Base-by-base conservation (phyloP, 2,797 vertebrate genomes). In the Merluccius polli region DNA sequence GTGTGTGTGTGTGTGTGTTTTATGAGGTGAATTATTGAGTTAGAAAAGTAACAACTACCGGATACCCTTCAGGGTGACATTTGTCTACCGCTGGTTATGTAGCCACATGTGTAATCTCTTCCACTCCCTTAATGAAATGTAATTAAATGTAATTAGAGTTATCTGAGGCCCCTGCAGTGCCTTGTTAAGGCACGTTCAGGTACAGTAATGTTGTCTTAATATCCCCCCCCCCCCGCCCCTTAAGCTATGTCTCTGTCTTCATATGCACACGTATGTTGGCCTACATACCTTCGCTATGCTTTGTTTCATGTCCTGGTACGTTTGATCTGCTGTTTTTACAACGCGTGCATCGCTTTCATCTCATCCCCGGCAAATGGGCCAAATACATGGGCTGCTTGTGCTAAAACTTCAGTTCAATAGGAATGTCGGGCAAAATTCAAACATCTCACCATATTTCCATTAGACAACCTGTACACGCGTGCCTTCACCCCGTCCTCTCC, bases 251-350 rank as follows among this genome's bases (percentile, higher is more conserved):
- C 1, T 63, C 6, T 71, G 78, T 73, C 38, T 35, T 29, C n/a
- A 59, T 29, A 38, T n/a, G 32, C 27, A 48, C 24, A 30, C 12
- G 63, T 13, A 31, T 68, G 29, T n/a, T n/a, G n/a, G n/a, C n/a
- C n/a, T n/a, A n/a, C n/a, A n/a, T 31, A 13, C 44, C 27, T 73
- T 32, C n/a, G 31, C 48, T 73, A 38, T 70, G n/a, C 63, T 83
- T 80, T 86, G 74, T 82, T 84, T 78, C 32, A 44, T 65, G 18
- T 77, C 32, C 79, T 4, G 35, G 10, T 75, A 24, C 13, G 35
- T 77, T 24, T 75, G 4, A 70, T 31, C 67, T 78, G 29, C 52
- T 68, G 27, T 8, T 27, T 48, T 7, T n/a, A 18, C 16, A 52
- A 52, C 48, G n/a, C 48, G n/a, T 52, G 48, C 48, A 52, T 52